Evolutionary conservation across 2,797 vertebrate genomes (phyloP).

Genomic region (Spheniscus humboldti): DNA sequence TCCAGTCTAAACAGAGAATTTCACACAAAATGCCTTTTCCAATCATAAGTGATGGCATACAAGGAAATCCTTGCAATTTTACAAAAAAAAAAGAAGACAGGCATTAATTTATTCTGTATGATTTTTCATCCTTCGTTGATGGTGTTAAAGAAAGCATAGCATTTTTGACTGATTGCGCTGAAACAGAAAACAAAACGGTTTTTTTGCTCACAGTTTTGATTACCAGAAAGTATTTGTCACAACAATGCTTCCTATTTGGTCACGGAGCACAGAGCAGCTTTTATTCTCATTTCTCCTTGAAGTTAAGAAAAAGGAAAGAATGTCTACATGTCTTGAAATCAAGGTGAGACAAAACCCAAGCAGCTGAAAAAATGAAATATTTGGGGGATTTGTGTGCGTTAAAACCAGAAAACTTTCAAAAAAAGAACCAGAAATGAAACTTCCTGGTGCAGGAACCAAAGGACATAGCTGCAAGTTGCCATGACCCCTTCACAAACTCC

Average conservation of each 20-base stretch:
- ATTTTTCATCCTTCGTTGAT: not conserved
- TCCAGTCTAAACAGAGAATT: not conserved
- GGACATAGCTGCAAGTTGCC: not conserved
- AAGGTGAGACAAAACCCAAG: not conserved
- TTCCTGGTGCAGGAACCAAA: not conserved
- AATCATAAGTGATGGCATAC: not conserved
- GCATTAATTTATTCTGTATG: not conserved
- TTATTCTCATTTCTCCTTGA: not conserved
- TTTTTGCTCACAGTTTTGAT: not conserved
- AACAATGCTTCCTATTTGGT: not conserved
- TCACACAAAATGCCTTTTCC: not conserved
- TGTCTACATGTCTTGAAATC: not conserved
- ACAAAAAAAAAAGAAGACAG: not conserved
- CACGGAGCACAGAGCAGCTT: not conserved
- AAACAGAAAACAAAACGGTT: not conserved
- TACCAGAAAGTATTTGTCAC: not conserved
- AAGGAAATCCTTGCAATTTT: not conserved
- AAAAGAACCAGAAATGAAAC: not conserved
- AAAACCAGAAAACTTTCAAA: not conserved
- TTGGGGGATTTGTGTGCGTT: rapidly evolving
- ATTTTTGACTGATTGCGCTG: not conserved
- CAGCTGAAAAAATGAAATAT: not conserved
- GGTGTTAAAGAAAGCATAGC: not conserved
- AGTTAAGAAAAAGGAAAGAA: not conserved
- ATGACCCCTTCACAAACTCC: not conserved